Base-by-base conservation (phyloP, 1,140 invertebrate species). In the Saccostrea echinata region DNA sequence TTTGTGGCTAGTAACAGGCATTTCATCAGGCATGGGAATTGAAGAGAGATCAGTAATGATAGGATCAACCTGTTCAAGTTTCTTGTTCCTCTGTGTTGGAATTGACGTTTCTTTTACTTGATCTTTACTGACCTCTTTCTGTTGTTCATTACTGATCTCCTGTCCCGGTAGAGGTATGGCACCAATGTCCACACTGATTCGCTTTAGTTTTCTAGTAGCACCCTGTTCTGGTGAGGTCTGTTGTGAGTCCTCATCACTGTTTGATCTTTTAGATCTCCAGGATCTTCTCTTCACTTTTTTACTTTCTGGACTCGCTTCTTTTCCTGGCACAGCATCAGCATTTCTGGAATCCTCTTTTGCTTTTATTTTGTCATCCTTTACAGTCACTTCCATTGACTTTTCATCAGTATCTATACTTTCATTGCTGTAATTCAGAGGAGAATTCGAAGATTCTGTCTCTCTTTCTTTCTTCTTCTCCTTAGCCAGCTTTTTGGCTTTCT, bases 401-500 rank as follows among this genome's bases (percentile, higher is more conserved):
- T 51, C 55, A 21, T 43, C 84, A n/a, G 51, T 51, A 85, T 85
- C 57, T 21, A 27, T 51, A 43, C 27, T 71, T 21, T 85, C 84
- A 33, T 16, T 68, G 21, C 18, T 30, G 30, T 30, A 12, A 13
- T 76, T 76, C 0, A 76, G 30, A 3, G 68, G 16, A 30, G 68
- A 76, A 76, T 30, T 68, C 35, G 84, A 33, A 68, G 43, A 30
- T 43, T 68, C 51, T 11, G 12, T 0, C 27, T 43, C 33, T 24
- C 53, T 24, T 24, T 64, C 33, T 18, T 52, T 16, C 52, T 35
- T 64, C 21, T 86, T 53, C n/a, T 80, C 52, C 85, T 80, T 53
- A 43, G 16, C 71, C 27, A 71, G 21, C 71, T 86, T 86, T 53
- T 71, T 86, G 9, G 52, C 52, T 8, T 81, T 81, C 11, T 81